phyloP scores from a whole-genome alignment of 2,797 vertebrate species.

The Sitta carolinensis region DNA sequence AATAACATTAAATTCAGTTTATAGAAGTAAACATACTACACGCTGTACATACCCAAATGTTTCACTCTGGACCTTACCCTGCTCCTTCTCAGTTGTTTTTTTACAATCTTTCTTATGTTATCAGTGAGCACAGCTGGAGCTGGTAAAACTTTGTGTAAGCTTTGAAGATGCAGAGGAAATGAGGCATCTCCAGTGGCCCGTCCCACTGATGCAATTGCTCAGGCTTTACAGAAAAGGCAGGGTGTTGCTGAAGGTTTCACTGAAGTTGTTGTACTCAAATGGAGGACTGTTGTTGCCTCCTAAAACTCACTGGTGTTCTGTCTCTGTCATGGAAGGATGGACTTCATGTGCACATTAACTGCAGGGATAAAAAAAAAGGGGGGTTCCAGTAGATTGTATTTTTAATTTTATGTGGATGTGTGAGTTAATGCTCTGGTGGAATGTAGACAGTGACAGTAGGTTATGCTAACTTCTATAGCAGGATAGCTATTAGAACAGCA shows the following conservation, averaged over 20 bases:
- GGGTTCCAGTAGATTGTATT: not conserved
- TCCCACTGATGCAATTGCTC: not conserved
- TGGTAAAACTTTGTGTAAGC: not conserved
- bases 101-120: not conserved
- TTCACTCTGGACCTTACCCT: not conserved
- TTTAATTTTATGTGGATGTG: not conserved
- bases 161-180: not conserved
- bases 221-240: not conserved
- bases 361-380: not conserved
- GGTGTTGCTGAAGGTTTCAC: not conserved
- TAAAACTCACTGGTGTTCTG: not conserved
- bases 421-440: not conserved
- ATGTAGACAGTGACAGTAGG: not conserved
- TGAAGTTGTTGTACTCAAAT: not conserved
- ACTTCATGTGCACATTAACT: not conserved
- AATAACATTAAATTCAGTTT: rapidly evolving
- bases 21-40: not conserved
- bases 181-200: not conserved
- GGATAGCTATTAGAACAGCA: not conserved
- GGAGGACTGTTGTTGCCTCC: not conserved
- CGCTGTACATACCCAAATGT: rapidly evolving
- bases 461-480: not conserved
- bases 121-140: not conserved
- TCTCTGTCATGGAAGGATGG: not conserved
- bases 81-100: not conserved